Percentiles rank a stretch among this genome's conserved stretches.
These are phyloP conservation scores for Parazoanthus darwini DNA, from an alignment of 92 coral and sea anemone species.

Conservation along the genomic window DNA sequence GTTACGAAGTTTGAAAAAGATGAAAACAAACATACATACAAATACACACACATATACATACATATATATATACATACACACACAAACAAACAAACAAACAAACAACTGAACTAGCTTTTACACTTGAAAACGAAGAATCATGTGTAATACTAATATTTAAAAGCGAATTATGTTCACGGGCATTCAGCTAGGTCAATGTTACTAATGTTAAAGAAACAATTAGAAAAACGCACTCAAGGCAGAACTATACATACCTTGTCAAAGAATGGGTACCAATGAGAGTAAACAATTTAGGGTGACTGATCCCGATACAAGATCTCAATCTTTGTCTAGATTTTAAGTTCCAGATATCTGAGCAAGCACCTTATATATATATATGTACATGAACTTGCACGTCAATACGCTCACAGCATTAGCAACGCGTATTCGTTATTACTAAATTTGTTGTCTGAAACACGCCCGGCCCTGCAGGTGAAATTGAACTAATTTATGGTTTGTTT, in stretches of 20 bases:
- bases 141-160: background rate
- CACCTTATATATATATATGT: no score
- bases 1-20: background rate
- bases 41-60: no score
- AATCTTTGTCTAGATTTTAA: no score
- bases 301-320: no score
- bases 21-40: no score
- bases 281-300: background rate
- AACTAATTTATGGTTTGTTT: background rate
- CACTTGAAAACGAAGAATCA: no score
- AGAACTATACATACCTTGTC: background rate
- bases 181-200: background rate
- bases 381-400: background rate
- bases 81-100: background rate
- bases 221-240: background rate
- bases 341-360: no score
- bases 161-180: no score
- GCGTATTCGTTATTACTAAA: no score
- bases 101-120: background rate
- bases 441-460: background rate
- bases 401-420: background rate
- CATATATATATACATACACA: no score
- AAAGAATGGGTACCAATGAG: background rate
- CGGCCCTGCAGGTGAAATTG: background rate
- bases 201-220: background rate